Evolutionary conservation across 2,797 vertebrate species (phyloP), one percentile per base, ranked within the genome.

Genomic region (Sebastes goodei): DNA sequence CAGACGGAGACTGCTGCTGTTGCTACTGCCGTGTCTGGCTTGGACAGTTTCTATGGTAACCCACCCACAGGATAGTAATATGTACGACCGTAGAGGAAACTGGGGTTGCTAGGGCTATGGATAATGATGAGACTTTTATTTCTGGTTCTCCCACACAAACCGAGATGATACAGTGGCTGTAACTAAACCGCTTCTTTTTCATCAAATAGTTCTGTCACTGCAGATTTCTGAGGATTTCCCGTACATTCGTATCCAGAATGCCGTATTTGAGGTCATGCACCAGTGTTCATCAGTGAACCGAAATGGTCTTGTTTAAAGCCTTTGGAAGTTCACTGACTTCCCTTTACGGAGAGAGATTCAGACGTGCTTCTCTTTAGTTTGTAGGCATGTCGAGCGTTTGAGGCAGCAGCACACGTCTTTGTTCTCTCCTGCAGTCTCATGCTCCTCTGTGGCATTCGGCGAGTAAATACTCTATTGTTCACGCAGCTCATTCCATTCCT

Each of bases 1-100:
- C 85, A 93, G 92, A 93, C 84, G 23, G 78, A 90, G 82, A 77
- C 89, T 86, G 88, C 91, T 90, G 91, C 90, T 86, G 86, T 87
- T 94, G 90, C 89, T 89, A 70, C 87, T 88, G 91, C 88, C 82
- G 64, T 85, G 93, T 94, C 93, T 95, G 93, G 96, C 95, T 96
- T 96, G 95, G 94, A 95, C 92, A 93, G 96, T 96, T 96, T 94
- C 96, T 92, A 96, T 96, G 94, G 95, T 87, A 95, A 96, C 95
- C 88, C 94, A 78, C 96, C 95, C 94, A 96, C 95, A 94, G 88
- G 92, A 93, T 91, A 74, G 94, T 92, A 71, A 88, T 74, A 92
- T 91, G 93, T 92, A 92, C 86, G 83, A 85, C 87, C 32, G 76
- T 83, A 87, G 91, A 95, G 91, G 92, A 93, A 95, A 87, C 89